These are phyloP conservation scores for Pseudochirops cupreus DNA, from an alignment of 2,797 vertebrate species.

Conservation along the genomic window DNA sequence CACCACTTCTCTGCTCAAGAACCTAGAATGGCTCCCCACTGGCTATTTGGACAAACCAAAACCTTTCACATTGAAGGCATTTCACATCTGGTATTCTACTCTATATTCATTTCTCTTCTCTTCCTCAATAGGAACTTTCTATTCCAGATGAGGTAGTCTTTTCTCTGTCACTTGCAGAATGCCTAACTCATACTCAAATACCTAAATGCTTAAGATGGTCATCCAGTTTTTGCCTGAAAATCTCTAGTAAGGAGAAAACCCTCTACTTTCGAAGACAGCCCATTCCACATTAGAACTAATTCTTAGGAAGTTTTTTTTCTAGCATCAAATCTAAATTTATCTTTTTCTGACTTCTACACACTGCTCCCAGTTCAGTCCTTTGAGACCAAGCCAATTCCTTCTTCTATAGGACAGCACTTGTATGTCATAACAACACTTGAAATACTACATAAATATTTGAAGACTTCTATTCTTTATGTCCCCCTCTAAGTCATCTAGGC, in stretches of 20 bases:
- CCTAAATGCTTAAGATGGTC: neutral
- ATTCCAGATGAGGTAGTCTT: neutral
- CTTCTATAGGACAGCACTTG: neutral
- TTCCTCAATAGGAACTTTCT: neutral
- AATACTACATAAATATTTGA: neutral
- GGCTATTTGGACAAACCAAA: neutral
- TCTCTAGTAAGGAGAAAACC: neutral
- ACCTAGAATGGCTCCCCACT: constrained; percentile 1
- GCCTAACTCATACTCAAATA: neutral
- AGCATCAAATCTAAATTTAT: neutral
- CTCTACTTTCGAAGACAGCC: neutral
- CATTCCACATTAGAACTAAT: neutral
- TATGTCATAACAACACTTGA: neutral
- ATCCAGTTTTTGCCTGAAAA: neutral
- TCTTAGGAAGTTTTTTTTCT: neutral
- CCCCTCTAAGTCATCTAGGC: neutral
- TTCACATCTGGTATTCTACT: neutral
- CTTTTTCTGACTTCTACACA: neutral
- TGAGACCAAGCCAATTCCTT: neutral
- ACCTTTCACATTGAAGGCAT: neutral
- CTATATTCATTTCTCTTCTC: neutral
- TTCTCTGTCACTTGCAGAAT: neutral
- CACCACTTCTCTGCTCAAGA: constrained; percentile 1
- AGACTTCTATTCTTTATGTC: too few relatives aligned
- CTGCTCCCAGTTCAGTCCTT: neutral